Evolutionary conservation across 1,140 invertebrate genomes (phyloP).

Genomic region (Melanaphis sacchari): DNA sequence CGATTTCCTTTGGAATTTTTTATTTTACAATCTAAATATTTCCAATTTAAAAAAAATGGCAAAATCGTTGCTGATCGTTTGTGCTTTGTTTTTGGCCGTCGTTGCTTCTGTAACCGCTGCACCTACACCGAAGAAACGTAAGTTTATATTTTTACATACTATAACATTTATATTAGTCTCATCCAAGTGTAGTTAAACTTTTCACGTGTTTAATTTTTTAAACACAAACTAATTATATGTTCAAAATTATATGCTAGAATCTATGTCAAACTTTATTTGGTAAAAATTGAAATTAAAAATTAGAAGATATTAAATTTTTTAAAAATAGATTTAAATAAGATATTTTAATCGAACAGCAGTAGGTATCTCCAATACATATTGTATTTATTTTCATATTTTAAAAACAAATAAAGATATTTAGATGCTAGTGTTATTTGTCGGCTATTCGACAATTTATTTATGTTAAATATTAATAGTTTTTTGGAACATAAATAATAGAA

Average conservation of each 20-base stretch:
- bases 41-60: conserved; percentile 33
- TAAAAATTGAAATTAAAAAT: no score
- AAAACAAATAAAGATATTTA: no score
- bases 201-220: background rate
- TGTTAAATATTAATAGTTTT: background rate
- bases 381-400: no score
- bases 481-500: background rate
- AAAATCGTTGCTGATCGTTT: conserved; percentile 52
- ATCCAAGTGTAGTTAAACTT: background rate
- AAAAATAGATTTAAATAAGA: no score
- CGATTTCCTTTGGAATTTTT: conserved; percentile 31
- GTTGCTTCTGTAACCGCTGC: conserved; percentile 52
- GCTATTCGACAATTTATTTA: no score
- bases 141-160: background rate
- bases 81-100: conserved; percentile 54
- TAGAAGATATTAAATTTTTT: no score
- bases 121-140: conserved; percentile 46
- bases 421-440: no score
- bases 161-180: background rate
- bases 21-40: conserved; percentile 42
- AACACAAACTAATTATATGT: background rate
- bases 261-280: no score
- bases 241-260: background rate
- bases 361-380: no score
- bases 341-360: no score